Evolutionary conservation across 2,888 invertebrate species (phyloP).

Genomic region (Pristionchus mayeri): DNA sequence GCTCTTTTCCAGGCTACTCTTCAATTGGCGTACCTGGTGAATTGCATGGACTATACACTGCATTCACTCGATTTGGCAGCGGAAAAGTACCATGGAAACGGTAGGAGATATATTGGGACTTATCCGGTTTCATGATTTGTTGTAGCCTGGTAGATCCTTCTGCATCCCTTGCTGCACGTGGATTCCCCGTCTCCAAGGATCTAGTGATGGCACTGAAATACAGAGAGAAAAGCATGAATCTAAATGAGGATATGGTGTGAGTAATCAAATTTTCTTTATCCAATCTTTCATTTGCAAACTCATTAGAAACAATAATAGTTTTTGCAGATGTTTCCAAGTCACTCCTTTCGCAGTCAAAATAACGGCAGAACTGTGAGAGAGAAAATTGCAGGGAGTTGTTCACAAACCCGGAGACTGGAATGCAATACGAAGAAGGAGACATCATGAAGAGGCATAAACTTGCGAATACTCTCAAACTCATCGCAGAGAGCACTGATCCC

Average conservation of each 20-base stretch:
- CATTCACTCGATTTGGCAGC: constrained; percentile 72
- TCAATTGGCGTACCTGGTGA: constrained; percentile 75
- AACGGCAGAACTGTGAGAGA: too few species aligned
- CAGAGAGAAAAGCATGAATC: constrained; percentile 69
- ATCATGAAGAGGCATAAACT: constrained; percentile 66
- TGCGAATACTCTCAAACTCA: constrained; percentile 55
- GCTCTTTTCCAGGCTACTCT: constrained; percentile 64
- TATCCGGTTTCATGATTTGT: too few species aligned
- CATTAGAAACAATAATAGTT: too few species aligned
- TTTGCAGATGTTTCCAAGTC: too few species aligned
- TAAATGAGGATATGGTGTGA: constrained; percentile 70
- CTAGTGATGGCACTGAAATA: constrained; percentile 71
- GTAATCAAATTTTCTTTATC: constrained; percentile 10
- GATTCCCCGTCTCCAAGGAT: constrained; percentile 73
- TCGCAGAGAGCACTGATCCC: constrained; percentile 72
- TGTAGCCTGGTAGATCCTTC: neutral
- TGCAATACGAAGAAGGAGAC: constrained; percentile 75
- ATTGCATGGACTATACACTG: constrained; percentile 74
- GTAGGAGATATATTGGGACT: too few species aligned
- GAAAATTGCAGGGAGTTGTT: constrained; percentile 66
- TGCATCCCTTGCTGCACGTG: constrained; percentile 64
- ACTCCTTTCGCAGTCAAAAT: too few species aligned
- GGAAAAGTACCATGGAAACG: constrained; percentile 61
- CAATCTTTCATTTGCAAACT: too few species aligned
- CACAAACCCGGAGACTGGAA: constrained; percentile 71